phyloP scores from a whole-genome alignment of 2,113 vertebrate genomes.

The Gnathonemus longibarbis region DNA sequence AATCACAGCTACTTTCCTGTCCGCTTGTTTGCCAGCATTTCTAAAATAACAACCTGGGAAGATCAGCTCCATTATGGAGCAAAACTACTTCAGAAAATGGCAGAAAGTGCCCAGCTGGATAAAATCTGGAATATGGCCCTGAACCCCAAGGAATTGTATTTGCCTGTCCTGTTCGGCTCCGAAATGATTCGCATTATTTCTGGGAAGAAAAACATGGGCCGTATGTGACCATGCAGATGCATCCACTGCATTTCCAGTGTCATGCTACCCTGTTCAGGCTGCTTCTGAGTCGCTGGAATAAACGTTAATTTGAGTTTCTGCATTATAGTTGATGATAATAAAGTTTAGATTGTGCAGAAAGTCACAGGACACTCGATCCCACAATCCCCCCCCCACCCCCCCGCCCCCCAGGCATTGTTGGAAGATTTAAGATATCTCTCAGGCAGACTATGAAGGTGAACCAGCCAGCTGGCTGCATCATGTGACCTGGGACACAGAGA shows the following conservation, averaged over 20 bases:
- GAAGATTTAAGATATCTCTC: background rate
- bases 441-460: constrained; percentile 3
- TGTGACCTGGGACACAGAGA: background rate
- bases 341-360: background rate
- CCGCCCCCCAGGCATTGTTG: background rate
- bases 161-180: background rate
- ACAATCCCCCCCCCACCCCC: background rate
- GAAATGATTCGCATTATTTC: background rate
- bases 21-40: background rate
- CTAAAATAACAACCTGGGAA: background rate
- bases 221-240: background rate
- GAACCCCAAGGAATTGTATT: background rate
- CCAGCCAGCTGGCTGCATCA: background rate
- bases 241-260: background rate
- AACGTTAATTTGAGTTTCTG: background rate
- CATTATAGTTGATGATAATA: background rate
- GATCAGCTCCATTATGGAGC: background rate
- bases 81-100: background rate
- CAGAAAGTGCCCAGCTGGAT: background rate
- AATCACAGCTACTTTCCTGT: background rate
- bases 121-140: background rate
- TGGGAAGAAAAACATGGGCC: background rate
- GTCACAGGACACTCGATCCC: background rate
- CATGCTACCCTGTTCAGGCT: background rate
- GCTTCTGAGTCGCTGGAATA: background rate